Percentiles rank a stretch among this genome's conserved stretches.
phyloP scores from a whole-genome alignment of 2,888 invertebrate species.

The Trachelus troglodyta region DNA sequence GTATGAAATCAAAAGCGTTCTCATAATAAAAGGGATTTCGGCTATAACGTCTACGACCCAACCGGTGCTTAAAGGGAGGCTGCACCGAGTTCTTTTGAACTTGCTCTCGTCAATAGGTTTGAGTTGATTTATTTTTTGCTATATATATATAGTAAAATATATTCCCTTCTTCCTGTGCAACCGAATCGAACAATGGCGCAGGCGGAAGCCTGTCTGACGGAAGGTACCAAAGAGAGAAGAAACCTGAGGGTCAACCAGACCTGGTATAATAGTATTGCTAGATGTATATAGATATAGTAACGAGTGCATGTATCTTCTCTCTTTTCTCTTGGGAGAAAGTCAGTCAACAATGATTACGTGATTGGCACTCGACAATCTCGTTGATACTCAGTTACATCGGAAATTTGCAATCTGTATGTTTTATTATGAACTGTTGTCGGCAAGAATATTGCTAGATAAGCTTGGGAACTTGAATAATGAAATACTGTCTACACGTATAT shows the following conservation, averaged over 20 bases:
- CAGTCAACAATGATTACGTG: constrained; percentile 25
- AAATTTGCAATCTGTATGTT: neutral
- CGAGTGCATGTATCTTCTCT: constrained; percentile 1
- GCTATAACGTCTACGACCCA: neutral
- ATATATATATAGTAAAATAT: neutral
- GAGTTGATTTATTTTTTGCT: neutral
- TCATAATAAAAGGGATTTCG: neutral
- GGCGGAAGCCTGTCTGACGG: neutral
- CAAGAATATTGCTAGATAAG: neutral
- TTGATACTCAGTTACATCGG: neutral
- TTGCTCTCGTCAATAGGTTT: neutral
- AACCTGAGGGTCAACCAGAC: neutral
- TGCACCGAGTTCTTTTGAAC: neutral
- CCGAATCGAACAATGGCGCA: neutral
- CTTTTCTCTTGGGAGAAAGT: constrained; percentile 16
- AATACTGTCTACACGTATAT: neutral
- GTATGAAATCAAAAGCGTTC: neutral
- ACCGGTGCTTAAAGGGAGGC: neutral
- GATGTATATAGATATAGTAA: neutral
- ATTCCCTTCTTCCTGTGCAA: neutral
- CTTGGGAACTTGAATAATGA: neutral
- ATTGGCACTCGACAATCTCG: neutral
- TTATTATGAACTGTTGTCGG: neutral
- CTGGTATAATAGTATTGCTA: neutral
- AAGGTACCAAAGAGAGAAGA: neutral